phyloP scores from a whole-genome alignment of 2,113 vertebrate genomes.

The Corythornis cristatus region DNA sequence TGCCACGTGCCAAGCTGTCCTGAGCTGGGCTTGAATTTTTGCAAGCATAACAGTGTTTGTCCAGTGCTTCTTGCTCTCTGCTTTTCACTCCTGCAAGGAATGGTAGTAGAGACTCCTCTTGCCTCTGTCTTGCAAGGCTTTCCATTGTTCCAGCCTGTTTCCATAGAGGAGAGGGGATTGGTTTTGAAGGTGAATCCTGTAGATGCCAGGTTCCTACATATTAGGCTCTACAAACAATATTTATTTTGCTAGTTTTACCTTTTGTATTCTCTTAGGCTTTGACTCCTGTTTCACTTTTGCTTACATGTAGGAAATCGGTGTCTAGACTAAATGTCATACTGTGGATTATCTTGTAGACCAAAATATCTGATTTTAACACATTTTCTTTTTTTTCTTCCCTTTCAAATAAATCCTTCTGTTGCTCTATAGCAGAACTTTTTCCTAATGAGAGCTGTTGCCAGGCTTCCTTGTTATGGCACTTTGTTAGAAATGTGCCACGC shows the following conservation, averaged over 20 bases:
- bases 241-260: background rate
- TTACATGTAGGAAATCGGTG: conserved; percentile 47
- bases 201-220: background rate
- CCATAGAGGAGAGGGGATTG: background rate
- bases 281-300: conserved; percentile 37
- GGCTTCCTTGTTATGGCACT: background rate
- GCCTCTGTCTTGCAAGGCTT: conserved; percentile 11
- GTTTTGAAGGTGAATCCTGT: background rate
- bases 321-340: conserved; percentile 41
- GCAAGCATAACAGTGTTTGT: background rate
- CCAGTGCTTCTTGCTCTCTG: background rate
- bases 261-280: background rate
- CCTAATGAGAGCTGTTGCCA: conserved; percentile 18
- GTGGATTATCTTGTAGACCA: conserved; percentile 17
- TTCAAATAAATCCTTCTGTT: conserved; percentile 3
- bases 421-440: background rate
- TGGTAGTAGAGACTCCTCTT: background rate
- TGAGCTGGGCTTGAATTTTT: background rate
- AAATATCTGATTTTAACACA: conserved; percentile 41
- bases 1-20: background rate
- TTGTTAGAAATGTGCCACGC: conserved; percentile 9
- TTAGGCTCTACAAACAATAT: background rate
- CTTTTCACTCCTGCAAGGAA: background rate
- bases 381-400: background rate
- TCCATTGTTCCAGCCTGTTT: background rate